Evolutionary conservation across 2,113 vertebrate species (phyloP), one percentile per base, ranked within the genome.

Genomic region (Zingel zingel): DNA sequence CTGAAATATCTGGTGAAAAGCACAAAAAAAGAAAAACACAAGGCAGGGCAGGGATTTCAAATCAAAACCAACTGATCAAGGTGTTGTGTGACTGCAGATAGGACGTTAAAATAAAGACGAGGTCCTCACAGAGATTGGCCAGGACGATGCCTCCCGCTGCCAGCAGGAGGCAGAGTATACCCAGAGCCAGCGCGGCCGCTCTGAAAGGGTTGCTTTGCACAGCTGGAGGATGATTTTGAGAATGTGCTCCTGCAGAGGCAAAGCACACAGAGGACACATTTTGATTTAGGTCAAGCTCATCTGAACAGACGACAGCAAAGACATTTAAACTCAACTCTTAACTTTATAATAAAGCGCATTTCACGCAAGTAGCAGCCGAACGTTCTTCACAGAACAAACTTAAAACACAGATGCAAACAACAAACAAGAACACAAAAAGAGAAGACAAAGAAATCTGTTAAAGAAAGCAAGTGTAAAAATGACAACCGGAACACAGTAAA

Each of bases 81-180:
- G 16, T 16, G 62, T 58, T 54, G 3, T 43, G 16, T 19, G 0
- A 51, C 0, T 73, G 1, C 3, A 15, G 2, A 48, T 19, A 15
- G 2, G 13, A 47, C n/a, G 0, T 25, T 8, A 9, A 19, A 62
- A 61, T 23, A 16, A 58, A 72, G 0, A 3, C 0, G 12, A 16
- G 2, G 47, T 74, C 25, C 82, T 91, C 62, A 91, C 89, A 30
- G 65, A 30, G 11, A 9, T 1, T 25, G 8, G 2, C 25, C 56
- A 82, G 36, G 36, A 81, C 23, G 2, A 2, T 5, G 45, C 84
- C 27, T 16, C 30, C 61, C 0, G 2, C 21, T 0, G 50, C 5
- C 18, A 89, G 1, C 57, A 91, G 25, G 21, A 91, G 8, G 19
- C 83, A 77, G 8, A 91, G 58, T 0, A 81, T 13, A 30, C 12